Evolutionary conservation across 2,113 vertebrate species (phyloP), one percentile per base, ranked within the genome.

Genomic region (Tragelaphus scriptus): DNA sequence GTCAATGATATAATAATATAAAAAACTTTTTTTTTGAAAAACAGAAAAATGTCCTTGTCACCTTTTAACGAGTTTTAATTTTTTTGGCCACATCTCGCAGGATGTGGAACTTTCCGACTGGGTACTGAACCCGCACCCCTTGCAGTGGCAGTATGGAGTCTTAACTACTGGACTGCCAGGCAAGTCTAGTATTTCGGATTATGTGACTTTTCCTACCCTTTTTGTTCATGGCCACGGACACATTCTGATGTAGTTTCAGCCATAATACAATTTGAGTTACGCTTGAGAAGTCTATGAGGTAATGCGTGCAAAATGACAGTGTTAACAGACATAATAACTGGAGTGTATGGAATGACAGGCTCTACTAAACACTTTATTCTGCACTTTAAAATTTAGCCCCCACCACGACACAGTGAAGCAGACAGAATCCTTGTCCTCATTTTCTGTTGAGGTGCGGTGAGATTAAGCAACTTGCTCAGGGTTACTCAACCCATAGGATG

Each of bases 381-480:
- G n/a, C 40, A 40, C 40, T 49, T 61, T 88, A 53, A 55, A 11
- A 58, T 53, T 14, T 36, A 32, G 32, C 30, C 16, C n/a, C 65
- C 25, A 80, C 17, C 0, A 5, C 1, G n/a, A 21, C 65, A 30
- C 7, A 36, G 28, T 0, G 21, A 40, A 25, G 11, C 14, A 9
- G 26, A 71, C 3, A 79, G 68, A 90, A 51, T 75, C 63, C 16
- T n/a, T 12, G 16, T 71, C 49, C 53, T 95, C 47, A 36, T 77
- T 88, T 94, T 85, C 56, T 11, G 0, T 51, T n/a, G 71, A 95
- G 61, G 61, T 32, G 16, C 68, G 21, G 7, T 21, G 10, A 59
- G 19, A 2, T 51, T 56, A 75, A 91, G 56, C 49, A 25, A 71
- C 58, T 80, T 28, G 32, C 25, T 26, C 26, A 23, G 81, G 32